These are phyloP conservation scores for Borostomias antarcticus DNA, from an alignment of 2,797 vertebrate genomes.

Conservation along the genomic window DNA sequence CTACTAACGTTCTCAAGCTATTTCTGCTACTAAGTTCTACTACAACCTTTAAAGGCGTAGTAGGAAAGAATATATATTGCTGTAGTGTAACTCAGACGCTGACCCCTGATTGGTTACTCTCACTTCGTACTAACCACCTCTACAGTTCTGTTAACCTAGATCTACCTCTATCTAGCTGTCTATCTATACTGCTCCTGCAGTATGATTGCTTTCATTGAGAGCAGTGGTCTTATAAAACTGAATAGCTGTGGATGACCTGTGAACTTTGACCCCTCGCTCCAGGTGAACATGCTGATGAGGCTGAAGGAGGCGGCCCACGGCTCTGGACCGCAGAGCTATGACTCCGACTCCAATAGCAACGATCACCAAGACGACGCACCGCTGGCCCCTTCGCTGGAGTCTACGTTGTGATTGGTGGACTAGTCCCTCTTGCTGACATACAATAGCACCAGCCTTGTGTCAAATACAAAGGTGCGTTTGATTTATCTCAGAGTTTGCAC, in stretches of 20 bases:
- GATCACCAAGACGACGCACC: conserved; percentile 80
- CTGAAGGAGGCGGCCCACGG: conserved; percentile 87
- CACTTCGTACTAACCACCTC: no score
- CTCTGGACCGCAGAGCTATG: conserved; percentile 84
- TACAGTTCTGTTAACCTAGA: no score
- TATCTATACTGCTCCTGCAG: no score
- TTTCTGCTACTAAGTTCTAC: no score
- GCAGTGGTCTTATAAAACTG: neutral
- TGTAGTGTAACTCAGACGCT: no score
- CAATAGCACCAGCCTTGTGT: neutral
- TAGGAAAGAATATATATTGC: no score
- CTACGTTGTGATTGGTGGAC: conserved; percentile 72
- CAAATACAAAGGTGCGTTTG: neutral
- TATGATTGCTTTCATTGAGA: no score
- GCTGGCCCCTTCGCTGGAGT: conserved; percentile 81
- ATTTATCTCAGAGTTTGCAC: neutral
- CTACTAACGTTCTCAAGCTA: no score
- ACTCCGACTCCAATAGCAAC: conserved; percentile 88
- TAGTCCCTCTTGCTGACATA: neutral
- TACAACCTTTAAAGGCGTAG: no score
- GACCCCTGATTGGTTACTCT: no score
- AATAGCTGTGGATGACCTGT: conserved; percentile 12
- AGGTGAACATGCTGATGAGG: conserved; percentile 90
- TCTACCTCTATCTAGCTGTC: no score
- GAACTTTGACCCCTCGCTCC: conserved; percentile 19